Conservation (phyloP, 1,140 invertebrate genomes). For the Diprion similis region DNA sequence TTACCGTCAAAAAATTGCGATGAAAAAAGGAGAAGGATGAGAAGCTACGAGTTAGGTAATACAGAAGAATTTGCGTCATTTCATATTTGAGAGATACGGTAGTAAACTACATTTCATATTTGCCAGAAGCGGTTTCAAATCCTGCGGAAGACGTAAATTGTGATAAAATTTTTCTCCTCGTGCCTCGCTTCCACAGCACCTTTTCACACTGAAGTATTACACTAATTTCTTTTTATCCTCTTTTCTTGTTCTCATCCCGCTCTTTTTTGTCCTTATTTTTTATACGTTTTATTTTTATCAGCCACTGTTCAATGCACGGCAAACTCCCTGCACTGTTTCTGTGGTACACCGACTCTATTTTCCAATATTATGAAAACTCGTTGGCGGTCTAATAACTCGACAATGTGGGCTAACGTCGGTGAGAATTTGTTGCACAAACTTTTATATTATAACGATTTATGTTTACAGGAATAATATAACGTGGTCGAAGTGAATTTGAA, state of each 20-base stretch:
- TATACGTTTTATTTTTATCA: no score
- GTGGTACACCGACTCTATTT: neutral
- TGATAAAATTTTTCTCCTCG: neutral
- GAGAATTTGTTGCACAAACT: neutral
- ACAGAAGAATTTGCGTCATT: neutral
- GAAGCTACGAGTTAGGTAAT: neutral
- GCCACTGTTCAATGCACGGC: neutral
- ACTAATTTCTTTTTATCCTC: no score
- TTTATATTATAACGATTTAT: no score
- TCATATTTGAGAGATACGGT: neutral
- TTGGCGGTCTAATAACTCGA: neutral
- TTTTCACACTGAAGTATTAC: no score
- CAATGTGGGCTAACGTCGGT: neutral
- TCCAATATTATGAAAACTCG: neutral
- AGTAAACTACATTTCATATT: no score
- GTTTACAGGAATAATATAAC: no score
- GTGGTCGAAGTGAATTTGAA: no score
- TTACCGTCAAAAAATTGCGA: neutral
- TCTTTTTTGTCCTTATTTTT: no score
- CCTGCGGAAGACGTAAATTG: neutral
- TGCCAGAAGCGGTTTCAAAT: neutral
- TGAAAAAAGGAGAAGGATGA: neutral
- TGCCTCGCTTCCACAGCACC: no score
- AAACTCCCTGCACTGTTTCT: neutral
- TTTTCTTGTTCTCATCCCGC: no score